Conservation (phyloP, 2,888 invertebrate species). For the Lasioglossum villosulum region DNA sequence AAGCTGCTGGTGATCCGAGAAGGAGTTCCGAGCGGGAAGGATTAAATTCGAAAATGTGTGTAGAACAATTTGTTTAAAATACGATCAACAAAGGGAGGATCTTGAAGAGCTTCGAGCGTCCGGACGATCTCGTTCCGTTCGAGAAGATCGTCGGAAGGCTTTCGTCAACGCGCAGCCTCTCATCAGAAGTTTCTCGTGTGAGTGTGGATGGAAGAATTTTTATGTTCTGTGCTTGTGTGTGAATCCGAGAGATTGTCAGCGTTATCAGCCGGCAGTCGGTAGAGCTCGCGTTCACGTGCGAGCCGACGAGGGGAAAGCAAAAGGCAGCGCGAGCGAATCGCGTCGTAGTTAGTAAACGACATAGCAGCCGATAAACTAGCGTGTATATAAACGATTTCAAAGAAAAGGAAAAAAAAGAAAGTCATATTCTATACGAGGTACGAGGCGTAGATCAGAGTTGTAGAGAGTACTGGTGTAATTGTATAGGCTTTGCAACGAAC, state of each 20-base stretch:
- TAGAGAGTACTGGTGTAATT: slow-evolving; percentile 66
- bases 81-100: neutral
- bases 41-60: neutral
- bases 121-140: too few species aligned
- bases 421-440: slow-evolving; percentile 77
- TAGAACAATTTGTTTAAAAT: too few species aligned
- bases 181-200: slow-evolving; percentile 47
- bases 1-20: neutral
- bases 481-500: slow-evolving; percentile 78
- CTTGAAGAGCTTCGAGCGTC: neutral
- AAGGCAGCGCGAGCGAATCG: slow-evolving; percentile 66
- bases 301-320: slow-evolving; percentile 41
- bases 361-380: slow-evolving; percentile 70
- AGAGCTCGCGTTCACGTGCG: slow-evolving; percentile 22
- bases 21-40: neutral
- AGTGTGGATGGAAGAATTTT: slow-evolving; percentile 40
- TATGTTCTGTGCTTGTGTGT: slow-evolving; percentile 42
- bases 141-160: slow-evolving; percentile 33
- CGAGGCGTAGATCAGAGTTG: slow-evolving; percentile 67
- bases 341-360: slow-evolving; percentile 70
- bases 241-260: slow-evolving; percentile 2
- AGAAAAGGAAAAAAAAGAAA: slow-evolving; percentile 77
- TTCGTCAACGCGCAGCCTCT: slow-evolving; percentile 43
- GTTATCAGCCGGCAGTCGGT: neutral
- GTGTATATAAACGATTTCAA: slow-evolving; percentile 72